These are phyloP conservation scores for Cephalotes varians DNA, from an alignment of 2,888 invertebrate genomes.

Conservation along the genomic window DNA sequence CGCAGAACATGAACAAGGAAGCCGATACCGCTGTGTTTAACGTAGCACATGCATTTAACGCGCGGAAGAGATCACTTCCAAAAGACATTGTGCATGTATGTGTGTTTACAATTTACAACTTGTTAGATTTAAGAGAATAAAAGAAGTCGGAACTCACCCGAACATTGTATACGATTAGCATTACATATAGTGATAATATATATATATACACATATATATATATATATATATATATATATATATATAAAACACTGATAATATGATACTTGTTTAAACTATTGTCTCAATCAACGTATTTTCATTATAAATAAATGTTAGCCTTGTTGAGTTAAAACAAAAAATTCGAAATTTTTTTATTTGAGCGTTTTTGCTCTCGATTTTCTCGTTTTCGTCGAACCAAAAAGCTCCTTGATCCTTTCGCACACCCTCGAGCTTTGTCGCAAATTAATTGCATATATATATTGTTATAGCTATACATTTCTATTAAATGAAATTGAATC, in stretches of 20 bases:
- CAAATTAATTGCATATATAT: not conserved
- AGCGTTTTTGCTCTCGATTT: constrained; percentile 3
- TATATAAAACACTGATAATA: constrained; percentile 83
- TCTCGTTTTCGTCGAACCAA: constrained; percentile 47
- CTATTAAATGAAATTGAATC: not conserved
- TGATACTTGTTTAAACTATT: constrained; percentile 86
- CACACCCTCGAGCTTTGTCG: constrained; percentile 70
- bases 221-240: constrained; percentile 38
- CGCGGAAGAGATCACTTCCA: constrained; percentile 40
- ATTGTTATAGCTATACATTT: no score
- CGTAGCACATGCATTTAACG: constrained; percentile 61
- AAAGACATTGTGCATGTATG: constrained; percentile 82
- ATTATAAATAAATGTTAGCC: constrained; percentile 86
- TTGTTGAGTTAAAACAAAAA: constrained; percentile 85
- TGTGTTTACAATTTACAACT: constrained; percentile 79
- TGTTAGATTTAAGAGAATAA: constrained; percentile 74
- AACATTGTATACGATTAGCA: constrained; percentile 86
- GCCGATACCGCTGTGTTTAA: constrained; percentile 55
- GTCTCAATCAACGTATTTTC: constrained; percentile 86
- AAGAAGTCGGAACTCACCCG: constrained; percentile 79
- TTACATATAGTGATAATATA: constrained; percentile 63
- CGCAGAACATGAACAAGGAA: constrained; percentile 33
- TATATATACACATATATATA: constrained; percentile 6
- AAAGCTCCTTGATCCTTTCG: constrained; percentile 60
- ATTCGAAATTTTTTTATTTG: constrained; percentile 54